phyloP scores from a whole-genome alignment of 2,888 invertebrate species.

The Cremastobaeus sp. region DNA sequence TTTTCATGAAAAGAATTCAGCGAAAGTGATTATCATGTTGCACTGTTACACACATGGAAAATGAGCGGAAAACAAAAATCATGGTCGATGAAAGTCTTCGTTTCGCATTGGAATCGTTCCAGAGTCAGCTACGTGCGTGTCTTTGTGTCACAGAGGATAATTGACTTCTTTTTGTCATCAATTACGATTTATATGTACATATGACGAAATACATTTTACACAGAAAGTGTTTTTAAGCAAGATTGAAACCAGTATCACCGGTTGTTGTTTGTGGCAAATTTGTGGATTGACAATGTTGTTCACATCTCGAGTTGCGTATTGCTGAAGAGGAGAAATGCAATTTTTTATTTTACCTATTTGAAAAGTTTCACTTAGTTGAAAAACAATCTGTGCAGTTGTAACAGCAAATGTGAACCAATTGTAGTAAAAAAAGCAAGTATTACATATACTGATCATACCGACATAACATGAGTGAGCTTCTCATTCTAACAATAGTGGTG shows the following conservation, averaged over 20 bases:
- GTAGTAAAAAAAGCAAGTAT: too few species aligned
- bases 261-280: neutral
- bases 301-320: too few species aligned
- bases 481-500: too few species aligned
- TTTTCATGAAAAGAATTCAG: conserved; percentile 16
- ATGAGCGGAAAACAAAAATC: conserved; percentile 42
- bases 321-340: too few species aligned
- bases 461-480: too few species aligned
- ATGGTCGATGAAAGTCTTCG: conserved; percentile 43
- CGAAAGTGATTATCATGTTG: conserved; percentile 35
- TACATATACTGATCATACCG: too few species aligned
- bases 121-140: conserved; percentile 40
- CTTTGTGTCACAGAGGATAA: conserved; percentile 33
- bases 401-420: too few species aligned
- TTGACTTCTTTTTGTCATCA: conserved; percentile 41
- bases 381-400: too few species aligned
- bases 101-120: conserved; percentile 39
- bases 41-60: conserved; percentile 37
- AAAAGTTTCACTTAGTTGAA: too few species aligned
- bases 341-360: too few species aligned
- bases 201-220: conserved; percentile 22
- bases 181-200: conserved; percentile 48
- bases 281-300: neutral
- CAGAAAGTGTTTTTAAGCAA: conserved; percentile 21
- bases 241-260: conserved; percentile 22